Evolutionary conservation across 2,797 vertebrate species (phyloP).

Genomic region (Heteromormyrus szaboi): DNA sequence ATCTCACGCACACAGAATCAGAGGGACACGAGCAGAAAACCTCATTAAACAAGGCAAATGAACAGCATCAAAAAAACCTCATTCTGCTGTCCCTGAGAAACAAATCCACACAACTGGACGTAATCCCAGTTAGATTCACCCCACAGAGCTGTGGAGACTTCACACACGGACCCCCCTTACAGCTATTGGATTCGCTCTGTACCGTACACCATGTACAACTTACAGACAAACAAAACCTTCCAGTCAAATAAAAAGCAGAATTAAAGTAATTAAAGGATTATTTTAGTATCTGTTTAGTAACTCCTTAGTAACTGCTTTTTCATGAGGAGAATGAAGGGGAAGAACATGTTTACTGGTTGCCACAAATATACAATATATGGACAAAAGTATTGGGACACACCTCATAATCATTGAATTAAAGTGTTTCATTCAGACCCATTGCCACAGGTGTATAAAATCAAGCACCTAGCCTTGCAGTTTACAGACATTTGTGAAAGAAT

Average conservation of each 20-base stretch:
- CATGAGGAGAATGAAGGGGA: not conserved
- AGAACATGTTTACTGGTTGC: not conserved
- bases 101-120: not conserved
- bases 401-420: not conserved
- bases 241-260: not conserved
- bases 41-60: not conserved
- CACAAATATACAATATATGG: not conserved
- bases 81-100: not conserved
- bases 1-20: not conserved
- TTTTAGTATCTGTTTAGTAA: not conserved
- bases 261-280: not conserved
- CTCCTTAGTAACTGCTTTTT: not conserved
- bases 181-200: not conserved
- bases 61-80: not conserved
- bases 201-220: not conserved
- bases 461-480: not conserved
- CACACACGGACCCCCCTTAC: not conserved
- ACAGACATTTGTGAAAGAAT: not conserved
- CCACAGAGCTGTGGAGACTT: not conserved
- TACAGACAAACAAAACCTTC: not conserved
- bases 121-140: not conserved
- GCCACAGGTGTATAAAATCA: not conserved
- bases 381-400: not conserved
- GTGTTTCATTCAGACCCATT: not conserved
- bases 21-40: not conserved